Base-by-base conservation (phyloP, 1,140 invertebrate species). In the Spodoptera litura region DNA sequence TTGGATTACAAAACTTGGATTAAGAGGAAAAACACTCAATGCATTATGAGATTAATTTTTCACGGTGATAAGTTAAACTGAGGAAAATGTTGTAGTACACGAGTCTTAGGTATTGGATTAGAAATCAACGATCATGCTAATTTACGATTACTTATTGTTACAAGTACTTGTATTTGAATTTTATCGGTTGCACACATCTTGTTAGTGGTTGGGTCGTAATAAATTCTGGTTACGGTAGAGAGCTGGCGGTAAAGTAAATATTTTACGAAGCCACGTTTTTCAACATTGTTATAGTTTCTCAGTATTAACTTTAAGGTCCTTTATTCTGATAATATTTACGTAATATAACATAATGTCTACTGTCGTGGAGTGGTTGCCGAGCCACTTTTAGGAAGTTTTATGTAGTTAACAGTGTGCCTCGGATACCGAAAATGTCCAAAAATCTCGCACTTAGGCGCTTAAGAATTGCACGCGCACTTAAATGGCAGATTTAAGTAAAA, bases 141-240 rank as follows among this genome's bases (percentile, higher is more conserved):
- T 68, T 68, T 68, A 68, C 12, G 64, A 52, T 68, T 52, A 53
- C 20, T 38, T n/a, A 68, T 68, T 52, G 64, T 68, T 68, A 68
- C 38, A 52, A 52, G 64, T 68, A 68, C 44, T 68, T 52, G 44
- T 53, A 25, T 66, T 66, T 52, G 44, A 13, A 52, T 68, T 52
- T 68, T 68, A 68, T 68, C 49, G 64, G 27, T 53, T 68, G 49
- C 64, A 64, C 61, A 64, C 35, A 64, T 64, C 61, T 64, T 64
- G 61, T 49, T 64, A 64, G 38, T 49, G 38, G 15, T 64, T 6
- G 35, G 44, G 61, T 64, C 61, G 61, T 64, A 64, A 64, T 64
- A 64, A 64, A 64, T 20, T 64, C 35, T 64, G n/a, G 61, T 49
- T 64, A 64, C 61, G 38, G 35, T 64, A 49, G n/a, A 49, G 11